Evolutionary conservation across 1,140 invertebrate genomes (phyloP).

Genomic region (Cataglyphis hispanica): DNA sequence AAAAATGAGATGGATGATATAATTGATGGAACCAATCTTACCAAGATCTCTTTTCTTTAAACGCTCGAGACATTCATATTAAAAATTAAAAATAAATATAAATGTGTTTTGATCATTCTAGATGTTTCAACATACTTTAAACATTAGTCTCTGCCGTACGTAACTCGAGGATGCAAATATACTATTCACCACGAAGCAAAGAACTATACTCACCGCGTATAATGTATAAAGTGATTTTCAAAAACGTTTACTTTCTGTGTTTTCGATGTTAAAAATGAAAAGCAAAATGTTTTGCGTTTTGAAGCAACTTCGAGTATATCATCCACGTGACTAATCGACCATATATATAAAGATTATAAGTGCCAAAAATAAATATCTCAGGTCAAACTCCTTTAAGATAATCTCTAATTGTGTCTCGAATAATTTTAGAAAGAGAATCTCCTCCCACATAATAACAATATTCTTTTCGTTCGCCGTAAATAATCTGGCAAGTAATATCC

Average conservation of each 20-base stretch:
- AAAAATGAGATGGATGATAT: too few relatives aligned
- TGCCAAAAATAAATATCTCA: constrained; percentile 30
- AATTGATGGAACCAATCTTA: too few relatives aligned
- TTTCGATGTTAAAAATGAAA: neutral
- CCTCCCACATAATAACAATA: too few relatives aligned
- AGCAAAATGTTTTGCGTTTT: neutral
- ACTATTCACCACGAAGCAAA: neutral
- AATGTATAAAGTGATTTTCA: neutral
- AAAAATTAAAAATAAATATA: neutral
- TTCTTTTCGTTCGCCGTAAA: neutral
- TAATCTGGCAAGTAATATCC: neutral
- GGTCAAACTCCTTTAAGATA: neutral
- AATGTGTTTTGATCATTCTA: constrained; percentile 2
- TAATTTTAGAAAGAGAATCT: neutral
- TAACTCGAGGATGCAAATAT: constrained; percentile 61
- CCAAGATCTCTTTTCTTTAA: too few relatives aligned
- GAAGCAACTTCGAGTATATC: neutral
- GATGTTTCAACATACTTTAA: constrained; percentile 4
- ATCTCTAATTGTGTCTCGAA: constrained; percentile 4
- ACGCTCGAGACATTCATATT: too few relatives aligned
- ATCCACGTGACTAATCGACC: neutral
- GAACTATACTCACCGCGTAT: constrained; percentile 11
- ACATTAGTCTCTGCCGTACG: constrained; percentile 11
- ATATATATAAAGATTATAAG: neutral
- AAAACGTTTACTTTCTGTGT: neutral